Percentiles rank a stretch among this genome's conserved stretches.
These are phyloP conservation scores for Cebidichthys violaceus DNA, from an alignment of 2,113 vertebrate genomes.

Conservation along the genomic window DNA sequence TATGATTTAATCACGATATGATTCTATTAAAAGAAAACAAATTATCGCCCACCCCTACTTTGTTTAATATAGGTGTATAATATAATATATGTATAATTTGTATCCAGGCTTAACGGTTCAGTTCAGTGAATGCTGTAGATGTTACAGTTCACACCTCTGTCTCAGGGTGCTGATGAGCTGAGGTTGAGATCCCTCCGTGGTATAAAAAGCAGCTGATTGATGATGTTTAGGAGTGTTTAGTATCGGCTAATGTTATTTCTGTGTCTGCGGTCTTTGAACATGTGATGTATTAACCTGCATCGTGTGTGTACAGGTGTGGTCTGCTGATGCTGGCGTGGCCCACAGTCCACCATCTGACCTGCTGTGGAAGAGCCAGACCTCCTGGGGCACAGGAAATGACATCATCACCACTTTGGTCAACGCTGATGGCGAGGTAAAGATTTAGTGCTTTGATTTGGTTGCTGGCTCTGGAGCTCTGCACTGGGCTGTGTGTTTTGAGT, in stretches of 20 bases:
- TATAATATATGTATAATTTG: too few species aligned
- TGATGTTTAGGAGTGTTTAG: too few species aligned
- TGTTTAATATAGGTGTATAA: too few species aligned
- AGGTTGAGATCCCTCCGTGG: background rate
- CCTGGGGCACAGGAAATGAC: conserved; percentile 90
- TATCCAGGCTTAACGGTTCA: too few species aligned
- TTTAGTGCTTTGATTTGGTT: background rate
- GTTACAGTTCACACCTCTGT: too few species aligned
- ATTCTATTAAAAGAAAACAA: too few species aligned
- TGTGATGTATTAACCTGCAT: background rate
- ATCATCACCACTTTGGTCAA: conserved; percentile 88
- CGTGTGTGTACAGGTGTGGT: conserved; percentile 88
- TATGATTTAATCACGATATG: too few species aligned
- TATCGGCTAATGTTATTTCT: background rate
- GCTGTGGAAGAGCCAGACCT: conserved; percentile 94
- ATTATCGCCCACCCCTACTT: too few species aligned
- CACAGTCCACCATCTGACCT: conserved; percentile 93
- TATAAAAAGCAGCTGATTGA: background rate
- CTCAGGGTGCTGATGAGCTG: background rate
- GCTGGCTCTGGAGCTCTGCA: too few species aligned
- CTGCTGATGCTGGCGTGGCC: conserved; percentile 88
- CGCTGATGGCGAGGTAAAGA: conserved; percentile 89
- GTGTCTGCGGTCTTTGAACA: background rate
- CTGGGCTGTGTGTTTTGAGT: background rate
- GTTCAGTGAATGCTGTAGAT: too few species aligned